Evolutionary conservation across 2,888 invertebrate genomes (phyloP).

Genomic region (Lumbricus terrestris): DNA sequence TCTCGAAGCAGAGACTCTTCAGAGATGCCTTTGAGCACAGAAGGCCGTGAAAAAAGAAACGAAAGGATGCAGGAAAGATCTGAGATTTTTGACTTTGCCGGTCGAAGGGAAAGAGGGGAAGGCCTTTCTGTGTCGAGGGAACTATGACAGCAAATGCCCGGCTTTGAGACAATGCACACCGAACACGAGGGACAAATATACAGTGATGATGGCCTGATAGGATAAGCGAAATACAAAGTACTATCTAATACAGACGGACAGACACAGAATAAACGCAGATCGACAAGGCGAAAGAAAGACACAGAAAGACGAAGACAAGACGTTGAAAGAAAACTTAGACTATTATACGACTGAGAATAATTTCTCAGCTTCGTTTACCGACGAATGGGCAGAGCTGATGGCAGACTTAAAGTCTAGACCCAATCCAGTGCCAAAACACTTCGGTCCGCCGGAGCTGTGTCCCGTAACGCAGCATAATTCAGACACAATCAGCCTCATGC

Average conservation of each 20-base stretch:
- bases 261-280: background rate
- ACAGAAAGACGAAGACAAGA: too few relatives aligned
- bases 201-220: too few relatives aligned
- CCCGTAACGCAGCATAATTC: background rate
- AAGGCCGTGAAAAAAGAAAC: too few relatives aligned
- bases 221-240: background rate
- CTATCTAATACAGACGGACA: background rate
- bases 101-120: too few relatives aligned
- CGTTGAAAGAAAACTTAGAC: background rate
- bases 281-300: background rate
- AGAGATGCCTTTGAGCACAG: too few relatives aligned
- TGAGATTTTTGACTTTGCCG: too few relatives aligned
- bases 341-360: background rate
- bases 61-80: too few relatives aligned
- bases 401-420: background rate
- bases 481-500: background rate
- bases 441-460: background rate
- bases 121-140: too few relatives aligned
- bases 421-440: background rate
- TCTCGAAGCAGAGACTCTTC: too few relatives aligned
- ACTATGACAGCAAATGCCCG: too few relatives aligned
- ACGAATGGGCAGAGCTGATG: background rate
- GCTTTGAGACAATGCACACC: too few relatives aligned
- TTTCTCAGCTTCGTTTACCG: background rate
- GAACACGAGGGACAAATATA: background rate